These are phyloP conservation scores for Eupithecia centaureata DNA, from an alignment of 2,888 invertebrate species.

Conservation along the genomic window DNA sequence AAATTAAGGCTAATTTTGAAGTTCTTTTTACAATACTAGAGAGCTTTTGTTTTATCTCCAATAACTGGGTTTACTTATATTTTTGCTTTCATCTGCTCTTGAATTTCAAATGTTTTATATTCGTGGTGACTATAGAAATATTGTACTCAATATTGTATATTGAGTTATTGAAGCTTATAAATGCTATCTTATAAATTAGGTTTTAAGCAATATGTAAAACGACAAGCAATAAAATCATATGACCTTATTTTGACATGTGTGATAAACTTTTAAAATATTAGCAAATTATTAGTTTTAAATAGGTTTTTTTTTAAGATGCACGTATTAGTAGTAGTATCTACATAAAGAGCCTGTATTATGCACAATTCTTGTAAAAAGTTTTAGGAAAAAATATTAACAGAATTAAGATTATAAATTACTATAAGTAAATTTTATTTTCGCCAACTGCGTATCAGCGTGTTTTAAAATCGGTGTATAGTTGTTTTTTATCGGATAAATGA, in stretches of 20 bases:
- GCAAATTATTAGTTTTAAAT: background rate
- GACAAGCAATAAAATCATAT: background rate
- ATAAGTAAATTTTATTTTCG: background rate
- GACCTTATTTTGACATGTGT: no score
- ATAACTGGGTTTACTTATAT: background rate
- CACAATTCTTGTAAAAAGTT: background rate
- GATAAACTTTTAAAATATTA: background rate
- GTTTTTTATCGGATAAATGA: background rate
- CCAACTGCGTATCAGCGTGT: background rate
- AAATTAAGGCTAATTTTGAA: constrained; percentile 26
- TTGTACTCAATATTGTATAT: background rate
- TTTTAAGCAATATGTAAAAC: no score
- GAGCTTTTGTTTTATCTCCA: background rate
- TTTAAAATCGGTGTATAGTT: background rate
- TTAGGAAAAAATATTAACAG: background rate
- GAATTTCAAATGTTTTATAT: background rate
- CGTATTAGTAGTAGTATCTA: background rate
- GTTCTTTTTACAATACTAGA: constrained; percentile 10
- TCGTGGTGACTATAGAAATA: background rate
- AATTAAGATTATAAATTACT: background rate
- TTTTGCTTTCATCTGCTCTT: background rate
- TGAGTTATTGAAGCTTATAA: background rate
- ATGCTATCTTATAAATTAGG: background rate
- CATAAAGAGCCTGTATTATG: background rate
- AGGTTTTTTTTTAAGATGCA: background rate